Evolutionary conservation across 2,888 invertebrate genomes (phyloP), one percentile per base, ranked within the genome.

Genomic region (Dorcus parallelipipedus): DNA sequence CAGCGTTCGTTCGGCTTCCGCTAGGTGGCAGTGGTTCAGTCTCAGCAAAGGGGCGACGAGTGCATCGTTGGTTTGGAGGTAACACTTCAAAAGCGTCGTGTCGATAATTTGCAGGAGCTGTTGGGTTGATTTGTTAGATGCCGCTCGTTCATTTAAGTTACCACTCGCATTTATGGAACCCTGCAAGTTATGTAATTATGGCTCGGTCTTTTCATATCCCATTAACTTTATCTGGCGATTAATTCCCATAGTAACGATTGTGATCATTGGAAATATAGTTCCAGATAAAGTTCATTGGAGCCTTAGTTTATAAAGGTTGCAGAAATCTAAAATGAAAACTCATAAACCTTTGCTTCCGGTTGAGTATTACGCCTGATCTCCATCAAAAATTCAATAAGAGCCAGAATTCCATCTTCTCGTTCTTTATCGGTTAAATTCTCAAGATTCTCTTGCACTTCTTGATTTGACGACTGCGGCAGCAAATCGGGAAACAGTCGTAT

Each of bases 1-100:
- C 39, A 99, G 80, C 1, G 93, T 92, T 70, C 89, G 87, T 74
- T 98, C 98, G 0, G 96, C 91, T 79, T 98, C 98, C 54, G 93
- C 93, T 17, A 97, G 79, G 66, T 97, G 93, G 72, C 97, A 97
- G 74, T 94, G 90, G 78, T 97, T 94, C 14, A 95, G 80, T 45
- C 23, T 9, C 26, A 99, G 80, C 9, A 99, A 80, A 0, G 97
- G 92, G 0, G 95, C 95, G 2, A 98, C 92, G 52, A 97, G 81
- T 0, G 95, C 95, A 79, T 98, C 97, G 76, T 98, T 97, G 0
- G 95, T 97, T 91, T 94, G 91, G 58, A 99, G 82, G 79, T 98
- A 99, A 74, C 98, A 98, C 78, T 98, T 98, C 8, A 99, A 82
- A 52, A 99, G 80, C 0, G 97, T 97, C 0, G 98, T 99, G 75